Evolutionary conservation across 2,797 vertebrate species (phyloP).

Genomic region (Typhlichthys eigenmanni): DNA sequence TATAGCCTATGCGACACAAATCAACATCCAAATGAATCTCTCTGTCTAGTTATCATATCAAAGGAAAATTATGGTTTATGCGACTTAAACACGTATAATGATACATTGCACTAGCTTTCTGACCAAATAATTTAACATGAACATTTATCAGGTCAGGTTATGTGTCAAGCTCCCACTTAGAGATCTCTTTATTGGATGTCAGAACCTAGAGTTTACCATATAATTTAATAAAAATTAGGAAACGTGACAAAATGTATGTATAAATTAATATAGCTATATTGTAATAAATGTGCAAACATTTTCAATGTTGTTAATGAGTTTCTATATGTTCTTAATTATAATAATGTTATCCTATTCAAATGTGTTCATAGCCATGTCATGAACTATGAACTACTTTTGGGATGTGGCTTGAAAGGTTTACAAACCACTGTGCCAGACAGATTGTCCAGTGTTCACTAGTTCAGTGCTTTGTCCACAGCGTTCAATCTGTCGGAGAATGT

Average conservation of each 20-base stretch:
- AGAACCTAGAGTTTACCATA: too few species aligned
- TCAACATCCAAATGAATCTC: background rate
- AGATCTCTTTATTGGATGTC: too few species aligned
- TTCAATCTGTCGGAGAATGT: conserved; percentile 88
- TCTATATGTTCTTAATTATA: background rate
- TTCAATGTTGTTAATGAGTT: background rate
- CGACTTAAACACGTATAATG: too few species aligned
- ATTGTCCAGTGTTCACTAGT: conserved; percentile 16
- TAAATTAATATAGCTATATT: too few species aligned
- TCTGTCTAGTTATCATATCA: background rate
- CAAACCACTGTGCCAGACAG: conserved; percentile 3
- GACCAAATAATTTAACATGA: too few species aligned
- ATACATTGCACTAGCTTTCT: too few species aligned
- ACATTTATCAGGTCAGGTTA: too few species aligned
- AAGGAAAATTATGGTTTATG: conserved; percentile 1
- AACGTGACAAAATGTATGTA: too few species aligned
- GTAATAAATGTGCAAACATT: too few species aligned
- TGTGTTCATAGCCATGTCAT: background rate
- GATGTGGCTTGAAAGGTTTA: background rate
- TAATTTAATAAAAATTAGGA: too few species aligned
- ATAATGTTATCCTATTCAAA: too few species aligned
- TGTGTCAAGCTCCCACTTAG: too few species aligned
- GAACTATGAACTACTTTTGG: background rate
- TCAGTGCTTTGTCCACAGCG: conserved; percentile 73
- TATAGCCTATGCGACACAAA: background rate